Evolutionary conservation across 2,797 vertebrate genomes (phyloP).

Genomic region (Echeneis naucrates): DNA sequence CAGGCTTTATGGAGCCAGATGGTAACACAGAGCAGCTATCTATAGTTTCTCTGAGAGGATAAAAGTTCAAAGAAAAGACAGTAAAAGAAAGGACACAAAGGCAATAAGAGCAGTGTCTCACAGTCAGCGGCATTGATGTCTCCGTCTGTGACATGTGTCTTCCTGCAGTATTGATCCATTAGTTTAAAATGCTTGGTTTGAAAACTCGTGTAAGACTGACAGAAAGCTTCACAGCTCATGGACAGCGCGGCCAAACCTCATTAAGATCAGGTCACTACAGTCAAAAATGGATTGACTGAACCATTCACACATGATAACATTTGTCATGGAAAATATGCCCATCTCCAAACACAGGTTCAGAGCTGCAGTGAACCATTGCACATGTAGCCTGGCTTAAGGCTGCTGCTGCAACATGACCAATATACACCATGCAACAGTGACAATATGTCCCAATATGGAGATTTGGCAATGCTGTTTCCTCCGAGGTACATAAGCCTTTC

Average conservation of each 20-base stretch:
- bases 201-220: constrained; percentile 28
- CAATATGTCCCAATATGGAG: too few species aligned
- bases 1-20: constrained; percentile 72
- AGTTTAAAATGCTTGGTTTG: constrained; percentile 38
- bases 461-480: too few species aligned
- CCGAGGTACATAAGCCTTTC: too few species aligned
- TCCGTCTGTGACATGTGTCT: constrained; percentile 36
- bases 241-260: constrained; percentile 8
- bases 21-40: constrained; percentile 74
- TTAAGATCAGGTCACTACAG: constrained; percentile 1
- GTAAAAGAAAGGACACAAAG: constrained; percentile 34
- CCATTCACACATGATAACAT: not conserved
- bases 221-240: constrained; percentile 15
- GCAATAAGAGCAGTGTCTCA: constrained; percentile 42
- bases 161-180: constrained; percentile 45
- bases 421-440: too few species aligned
- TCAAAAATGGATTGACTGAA: constrained; percentile 7
- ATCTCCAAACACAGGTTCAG: constrained; percentile 16
- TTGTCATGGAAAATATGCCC: constrained; percentile 21
- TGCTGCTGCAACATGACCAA: not conserved
- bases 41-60: constrained; percentile 54
- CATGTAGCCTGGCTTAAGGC: not conserved
- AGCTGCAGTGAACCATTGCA: not conserved
- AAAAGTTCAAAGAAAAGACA: constrained; percentile 45
- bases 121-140: constrained; percentile 46